phyloP scores from a whole-genome alignment of 2,797 vertebrate species.

The Anas acuta region DNA sequence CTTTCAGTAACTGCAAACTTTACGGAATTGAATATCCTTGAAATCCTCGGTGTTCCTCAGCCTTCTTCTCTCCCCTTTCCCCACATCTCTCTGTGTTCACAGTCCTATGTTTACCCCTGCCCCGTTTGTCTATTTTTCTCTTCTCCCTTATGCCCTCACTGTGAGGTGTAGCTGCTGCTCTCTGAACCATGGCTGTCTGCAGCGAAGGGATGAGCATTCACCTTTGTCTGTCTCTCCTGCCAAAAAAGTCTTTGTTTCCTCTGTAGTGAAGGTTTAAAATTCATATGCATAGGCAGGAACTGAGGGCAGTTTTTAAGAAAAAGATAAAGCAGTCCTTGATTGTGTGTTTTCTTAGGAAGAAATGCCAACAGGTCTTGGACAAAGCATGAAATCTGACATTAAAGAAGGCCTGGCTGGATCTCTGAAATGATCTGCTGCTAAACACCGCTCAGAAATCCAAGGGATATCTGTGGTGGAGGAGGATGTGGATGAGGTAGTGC shows the following conservation, averaged over 20 bases:
- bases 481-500: not conserved
- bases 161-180: not conserved
- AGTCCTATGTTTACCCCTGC: too few relatives aligned
- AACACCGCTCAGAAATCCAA: not conserved
- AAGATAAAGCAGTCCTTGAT: not conserved
- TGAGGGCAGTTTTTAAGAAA: not conserved
- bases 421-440: not conserved
- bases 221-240: not conserved
- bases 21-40: not conserved
- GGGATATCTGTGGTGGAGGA: too few relatives aligned
- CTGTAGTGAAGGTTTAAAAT: not conserved
- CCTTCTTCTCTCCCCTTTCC: not conserved
- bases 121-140: not conserved
- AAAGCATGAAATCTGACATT: not conserved
- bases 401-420: not conserved
- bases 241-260: not conserved
- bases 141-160: not conserved
- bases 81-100: too few relatives aligned
- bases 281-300: not conserved
- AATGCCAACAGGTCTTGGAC: not conserved
- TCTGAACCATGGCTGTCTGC: not conserved
- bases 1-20: not conserved
- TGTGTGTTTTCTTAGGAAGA: not conserved
- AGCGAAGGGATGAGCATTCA: not conserved
- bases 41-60: not conserved